Evolutionary conservation across 1,140 invertebrate genomes (phyloP), one percentile per base, ranked within the genome.

Genomic region (Potamilus streckersoni): DNA sequence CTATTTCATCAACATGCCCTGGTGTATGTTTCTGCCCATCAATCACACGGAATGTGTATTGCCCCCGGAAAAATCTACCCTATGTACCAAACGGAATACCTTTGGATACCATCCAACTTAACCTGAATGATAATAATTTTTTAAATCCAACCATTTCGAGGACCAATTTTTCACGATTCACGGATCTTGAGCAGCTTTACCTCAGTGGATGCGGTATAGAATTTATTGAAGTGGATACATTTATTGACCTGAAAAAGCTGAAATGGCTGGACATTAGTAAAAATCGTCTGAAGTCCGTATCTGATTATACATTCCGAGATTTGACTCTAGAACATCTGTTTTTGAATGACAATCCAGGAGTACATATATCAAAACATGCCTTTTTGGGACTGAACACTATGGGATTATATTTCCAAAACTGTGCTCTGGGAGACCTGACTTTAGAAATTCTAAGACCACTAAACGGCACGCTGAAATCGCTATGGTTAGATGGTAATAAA

Each of bases 251-350:
- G 49, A 76, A 73, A 2, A 84, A 86, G 23, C 73, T 89, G n/a
- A 82, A 84, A 78, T 88, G 87, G 87, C 69, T 89, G 57, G 88
- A 89, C 74, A 74, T 89, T 49, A 88, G 87, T 71, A 85, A 88
- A 78, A 89, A 89, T 75, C 82, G 84, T n/a, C 82, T 89, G 6
- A 79, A 80, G 60, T 81, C 82, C 12, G 79, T 89, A 19, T 79
- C 83, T 16, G 87, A 88, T 64, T 86, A 80, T 73, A 87, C 87
- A 59, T 89, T 89, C 76, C 80, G 86, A n/a, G 88, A 87, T 19
- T 77, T 89, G 56, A 80, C 80, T 63, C 76, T 89, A 14, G 82
- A 86, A 57, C 85, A 89, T 82, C 79, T 89, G 64, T 88, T 89
- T 74, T 67, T 89, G 19, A 88, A 88, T 80, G 87, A 87, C 63